Conservation (phyloP, 2,113 vertebrate species). For the Theristicus caerulescens region DNA sequence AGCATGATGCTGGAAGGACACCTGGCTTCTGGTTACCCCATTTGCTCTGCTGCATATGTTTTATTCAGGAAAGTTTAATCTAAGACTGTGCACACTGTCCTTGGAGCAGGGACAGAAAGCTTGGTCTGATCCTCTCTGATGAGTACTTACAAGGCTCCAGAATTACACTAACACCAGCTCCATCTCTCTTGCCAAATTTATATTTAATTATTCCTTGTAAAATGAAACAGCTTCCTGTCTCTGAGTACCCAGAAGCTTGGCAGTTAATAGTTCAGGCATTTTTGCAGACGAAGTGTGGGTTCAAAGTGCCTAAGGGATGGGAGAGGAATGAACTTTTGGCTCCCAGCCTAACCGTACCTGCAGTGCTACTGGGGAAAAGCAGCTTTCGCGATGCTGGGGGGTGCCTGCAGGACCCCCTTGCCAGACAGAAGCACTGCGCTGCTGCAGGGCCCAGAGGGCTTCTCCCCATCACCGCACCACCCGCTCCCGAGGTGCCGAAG, state of each 20-base stretch:
- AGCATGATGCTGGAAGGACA: background rate
- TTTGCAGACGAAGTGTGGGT: background rate
- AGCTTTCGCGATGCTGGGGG: accelerated
- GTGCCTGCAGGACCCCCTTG: background rate
- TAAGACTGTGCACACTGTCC: background rate
- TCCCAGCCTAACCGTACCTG: background rate
- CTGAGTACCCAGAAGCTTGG: constrained; percentile 36
- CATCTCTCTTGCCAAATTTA: background rate
- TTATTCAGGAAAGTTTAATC: background rate
- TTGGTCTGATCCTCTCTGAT: background rate
- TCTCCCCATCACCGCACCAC: accelerated
- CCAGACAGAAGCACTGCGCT: accelerated
- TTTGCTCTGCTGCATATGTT: background rate
- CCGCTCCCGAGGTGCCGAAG: background rate
- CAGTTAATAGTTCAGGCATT: background rate
- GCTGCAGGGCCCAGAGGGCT: background rate
- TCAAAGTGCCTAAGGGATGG: background rate
- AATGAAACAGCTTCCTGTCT: constrained; percentile 19
- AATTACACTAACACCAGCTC: background rate
- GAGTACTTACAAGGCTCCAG: background rate
- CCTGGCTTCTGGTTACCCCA: background rate
- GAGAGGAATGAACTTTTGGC: background rate
- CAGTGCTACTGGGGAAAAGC: background rate
- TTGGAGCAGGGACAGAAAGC: background rate
- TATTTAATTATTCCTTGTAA: constrained; percentile 37